These are phyloP conservation scores for Acrocephalus arundinaceus DNA, from an alignment of 2,113 vertebrate genomes.

Conservation along the genomic window DNA sequence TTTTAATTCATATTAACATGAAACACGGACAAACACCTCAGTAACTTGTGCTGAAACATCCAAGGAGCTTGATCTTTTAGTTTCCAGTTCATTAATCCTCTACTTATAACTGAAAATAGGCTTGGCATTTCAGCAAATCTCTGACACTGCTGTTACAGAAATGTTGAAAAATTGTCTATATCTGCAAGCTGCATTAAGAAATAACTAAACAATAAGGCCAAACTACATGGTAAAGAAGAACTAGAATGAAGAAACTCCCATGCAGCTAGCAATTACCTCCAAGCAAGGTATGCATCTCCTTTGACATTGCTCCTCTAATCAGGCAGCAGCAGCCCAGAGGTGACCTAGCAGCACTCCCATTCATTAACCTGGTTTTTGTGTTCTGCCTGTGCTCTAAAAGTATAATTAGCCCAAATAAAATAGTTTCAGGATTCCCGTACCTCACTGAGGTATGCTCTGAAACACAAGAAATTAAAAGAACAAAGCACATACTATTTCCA, in stretches of 20 bases:
- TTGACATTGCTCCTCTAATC: neutral
- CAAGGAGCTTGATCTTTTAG: neutral
- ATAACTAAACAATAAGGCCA: neutral
- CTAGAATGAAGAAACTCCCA: neutral
- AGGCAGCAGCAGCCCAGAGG: neutral
- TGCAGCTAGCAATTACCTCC: neutral
- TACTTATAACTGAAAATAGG: neutral
- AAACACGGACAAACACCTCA: neutral
- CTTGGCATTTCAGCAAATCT: neutral
- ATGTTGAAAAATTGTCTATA: neutral
- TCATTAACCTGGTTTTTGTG: neutral
- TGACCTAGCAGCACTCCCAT: neutral
- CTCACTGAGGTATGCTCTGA: neutral
- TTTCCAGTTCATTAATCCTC: neutral
- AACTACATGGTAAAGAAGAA: neutral
- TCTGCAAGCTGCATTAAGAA: neutral
- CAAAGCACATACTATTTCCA: neutral
- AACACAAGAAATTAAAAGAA: neutral
- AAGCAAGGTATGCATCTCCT: neutral
- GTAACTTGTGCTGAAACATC: neutral
- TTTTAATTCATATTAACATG: neutral
- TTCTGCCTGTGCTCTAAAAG: neutral
- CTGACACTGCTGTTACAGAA: neutral
- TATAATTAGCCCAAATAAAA: neutral
- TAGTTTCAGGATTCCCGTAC: neutral